Evolutionary conservation across 2,113 vertebrate species (phyloP).

Genomic region (Cyanocitta stelleri): DNA sequence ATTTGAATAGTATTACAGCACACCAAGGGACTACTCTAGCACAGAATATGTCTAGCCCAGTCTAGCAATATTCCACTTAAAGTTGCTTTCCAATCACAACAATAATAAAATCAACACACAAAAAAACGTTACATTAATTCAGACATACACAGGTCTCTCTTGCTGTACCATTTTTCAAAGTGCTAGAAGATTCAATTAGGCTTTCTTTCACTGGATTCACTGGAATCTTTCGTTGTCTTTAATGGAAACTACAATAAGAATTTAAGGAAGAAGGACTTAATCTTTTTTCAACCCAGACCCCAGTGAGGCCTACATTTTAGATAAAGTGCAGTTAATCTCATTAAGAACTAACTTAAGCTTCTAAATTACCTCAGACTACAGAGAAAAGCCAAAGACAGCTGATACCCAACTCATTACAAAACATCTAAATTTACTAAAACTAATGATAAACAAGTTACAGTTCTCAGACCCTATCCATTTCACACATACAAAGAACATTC

Average conservation of each 20-base stretch:
- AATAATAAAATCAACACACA: not conserved
- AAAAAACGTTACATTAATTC: not conserved
- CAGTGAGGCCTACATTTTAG: not conserved
- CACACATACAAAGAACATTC: not conserved
- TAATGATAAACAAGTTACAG: not conserved
- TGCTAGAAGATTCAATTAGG: not conserved
- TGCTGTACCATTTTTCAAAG: not conserved
- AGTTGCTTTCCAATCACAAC: not conserved
- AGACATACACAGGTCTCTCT: not conserved
- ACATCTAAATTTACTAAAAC: not conserved
- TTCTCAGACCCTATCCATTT: not conserved
- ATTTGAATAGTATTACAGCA: not conserved
- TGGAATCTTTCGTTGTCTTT: not conserved
- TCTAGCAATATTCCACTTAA: not conserved
- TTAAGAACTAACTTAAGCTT: not conserved
- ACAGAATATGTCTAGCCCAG: not conserved
- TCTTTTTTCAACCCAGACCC: not conserved
- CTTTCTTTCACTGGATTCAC: not conserved
- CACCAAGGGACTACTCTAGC: not conserved
- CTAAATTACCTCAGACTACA: not conserved
- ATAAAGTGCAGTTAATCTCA: not conserved
- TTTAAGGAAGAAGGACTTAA: not conserved
- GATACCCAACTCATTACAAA: not conserved
- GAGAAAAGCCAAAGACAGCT: not conserved
- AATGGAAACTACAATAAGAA: not conserved